Conservation (phyloP, 1,140 invertebrate species). For the Drosophila cardini region DNA sequence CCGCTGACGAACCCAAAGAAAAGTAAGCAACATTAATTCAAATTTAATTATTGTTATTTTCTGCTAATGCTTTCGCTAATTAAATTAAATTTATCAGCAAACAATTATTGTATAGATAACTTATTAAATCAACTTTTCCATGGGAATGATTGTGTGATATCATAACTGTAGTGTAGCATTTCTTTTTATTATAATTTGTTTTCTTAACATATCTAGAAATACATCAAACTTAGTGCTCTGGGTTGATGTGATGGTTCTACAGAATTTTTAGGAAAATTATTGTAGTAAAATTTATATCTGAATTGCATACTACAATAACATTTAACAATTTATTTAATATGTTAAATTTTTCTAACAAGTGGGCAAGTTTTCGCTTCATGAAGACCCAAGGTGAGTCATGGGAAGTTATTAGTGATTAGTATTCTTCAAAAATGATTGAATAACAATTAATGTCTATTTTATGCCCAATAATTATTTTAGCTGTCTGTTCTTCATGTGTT, state of each 20-base stretch:
- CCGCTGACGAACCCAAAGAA: constrained; percentile 92
- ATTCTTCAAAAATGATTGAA: not conserved
- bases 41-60: not conserved
- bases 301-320: constrained; percentile 8
- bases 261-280: no score
- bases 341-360: constrained; percentile 43
- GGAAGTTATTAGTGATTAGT: not conserved
- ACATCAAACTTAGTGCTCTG: no score
- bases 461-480: not conserved
- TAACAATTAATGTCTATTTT: not conserved
- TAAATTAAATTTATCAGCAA: no score
- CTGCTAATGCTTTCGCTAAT: constrained; percentile 13
- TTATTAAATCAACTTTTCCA: no score
- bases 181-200: no score
- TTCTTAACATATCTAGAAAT: no score
- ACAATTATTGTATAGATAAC: no score
- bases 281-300: not conserved
- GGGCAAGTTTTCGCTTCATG: constrained; percentile 55
- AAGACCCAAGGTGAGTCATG: constrained; percentile 59
- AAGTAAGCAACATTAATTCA: constrained; percentile 87
- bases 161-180: no score
- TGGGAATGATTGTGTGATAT: no score
- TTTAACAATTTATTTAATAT: constrained; percentile 22
- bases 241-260: no score
- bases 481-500: not conserved